phyloP scores from a whole-genome alignment of 2,113 vertebrate genomes.

The Nothoprocta perdicaria region DNA sequence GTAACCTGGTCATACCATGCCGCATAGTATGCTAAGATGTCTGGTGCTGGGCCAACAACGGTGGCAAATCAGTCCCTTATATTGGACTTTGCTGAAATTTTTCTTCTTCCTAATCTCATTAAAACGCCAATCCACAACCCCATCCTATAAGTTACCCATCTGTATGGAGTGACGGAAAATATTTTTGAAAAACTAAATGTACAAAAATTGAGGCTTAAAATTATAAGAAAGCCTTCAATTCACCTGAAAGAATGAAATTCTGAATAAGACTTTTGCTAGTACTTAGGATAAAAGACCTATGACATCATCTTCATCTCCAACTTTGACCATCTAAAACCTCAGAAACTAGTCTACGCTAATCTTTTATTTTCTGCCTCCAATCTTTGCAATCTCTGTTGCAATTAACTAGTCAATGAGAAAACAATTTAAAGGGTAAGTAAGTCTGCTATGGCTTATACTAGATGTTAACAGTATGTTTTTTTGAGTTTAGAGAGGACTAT shows the following conservation, averaged over 20 bases:
- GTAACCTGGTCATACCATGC: too few species aligned
- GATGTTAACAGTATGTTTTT: background rate
- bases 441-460: background rate
- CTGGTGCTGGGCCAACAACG: too few species aligned
- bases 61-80: too few species aligned
- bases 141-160: background rate
- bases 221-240: background rate
- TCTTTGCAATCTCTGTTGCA: background rate
- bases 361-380: background rate
- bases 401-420: background rate
- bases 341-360: background rate
- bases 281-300: background rate
- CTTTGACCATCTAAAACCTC: background rate
- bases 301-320: background rate
- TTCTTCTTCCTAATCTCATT: too few species aligned
- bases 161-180: background rate
- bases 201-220: background rate
- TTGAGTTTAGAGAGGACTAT: background rate
- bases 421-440: background rate
- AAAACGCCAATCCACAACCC: too few species aligned
- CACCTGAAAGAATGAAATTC: background rate
- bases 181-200: background rate
- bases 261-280: background rate
- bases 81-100: too few species aligned
- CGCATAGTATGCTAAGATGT: too few species aligned